Base-by-base conservation (phyloP, 2,888 invertebrate species). In the Sinelater perroti region DNA sequence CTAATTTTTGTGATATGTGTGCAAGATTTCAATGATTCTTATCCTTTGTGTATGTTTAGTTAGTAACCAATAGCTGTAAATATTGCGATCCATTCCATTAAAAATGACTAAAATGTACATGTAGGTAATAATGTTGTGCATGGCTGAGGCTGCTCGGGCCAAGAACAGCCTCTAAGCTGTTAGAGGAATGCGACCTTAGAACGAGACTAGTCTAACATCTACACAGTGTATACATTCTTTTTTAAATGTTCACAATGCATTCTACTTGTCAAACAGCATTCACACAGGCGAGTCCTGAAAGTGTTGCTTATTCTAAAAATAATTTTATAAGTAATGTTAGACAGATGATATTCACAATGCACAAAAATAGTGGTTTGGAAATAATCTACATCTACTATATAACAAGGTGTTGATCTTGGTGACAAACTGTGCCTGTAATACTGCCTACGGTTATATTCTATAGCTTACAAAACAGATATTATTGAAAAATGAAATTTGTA, bases 1-100 rank as follows among this genome's bases (percentile, higher is more conserved):
- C 42, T 60, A 53, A 60, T 52, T 71, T 10, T 53, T 73, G 72
- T 51, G 31, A 17, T 49, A 8, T n/a, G 4, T 28, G 17, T 28
- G 16, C n/a, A n/a, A n/a, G n/a, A n/a, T n/a, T n/a, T n/a, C n/a
- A n/a, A n/a, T 16, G 16, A 7, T 16, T 17, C 8, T 2, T 8
- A n/a, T 36, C n/a, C 18, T n/a, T 18, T 20, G 18, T 36, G 36
- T 20, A 36, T 18, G 17, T 36, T 2, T 2, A 17, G 16, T 16
- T 26, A 44, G 17, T 45, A 14, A 7, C 45, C 21, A 35, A 35
- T 35, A 16, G 26, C 21, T 38, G 11, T 46, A 26, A 46, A 20
- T 50, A 49, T 42, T 33, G 30, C 35, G 31, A 56, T 36, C 46
- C 51, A 56, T 56, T 56, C 56, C 56, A 56, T 51, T 56, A 51